Evolutionary conservation across 2,113 vertebrate species (phyloP), one percentile per base, ranked within the genome.

Genomic region (Trichomycterus rosablanca): DNA sequence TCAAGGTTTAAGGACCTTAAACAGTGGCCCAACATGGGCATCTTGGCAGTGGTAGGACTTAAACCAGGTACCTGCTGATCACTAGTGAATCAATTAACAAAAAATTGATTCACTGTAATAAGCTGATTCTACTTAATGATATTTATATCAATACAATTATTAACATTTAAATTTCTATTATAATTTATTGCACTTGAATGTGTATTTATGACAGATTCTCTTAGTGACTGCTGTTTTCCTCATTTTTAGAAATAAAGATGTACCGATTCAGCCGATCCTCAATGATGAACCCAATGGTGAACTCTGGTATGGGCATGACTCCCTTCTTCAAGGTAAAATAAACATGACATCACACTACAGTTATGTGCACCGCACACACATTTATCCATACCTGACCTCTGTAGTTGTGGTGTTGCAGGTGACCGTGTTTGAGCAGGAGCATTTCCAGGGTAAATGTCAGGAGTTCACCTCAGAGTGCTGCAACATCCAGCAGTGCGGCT

Each of bases 381-480:
- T 63, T 28, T 3, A 15, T 8, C 12, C 11, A 18, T 9, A 1
- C 19, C 20, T 55, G 28, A 34, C 12, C 7, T 50, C 14, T 26
- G 22, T 22, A 3, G 10, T 42, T 18, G 7, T n/a, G 15, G 22
- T 63, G 11, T 53, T 28, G 10, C 39, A 89, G 88, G 81, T 89
- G 78, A 87, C 83, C 2, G 87, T 89, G 74, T 89, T 87, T n/a
- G 88, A 89, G 80, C 87, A 88, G 83, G 88, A 89, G 74, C 83
- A 89, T 64, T 89, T 89, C 77, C 88, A 89, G 79, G 88, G 88
- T 7, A 87, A 87, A 71, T 86, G 70, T 42, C 77, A 85, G 83
- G 86, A 89, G 81, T 89, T 89, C 76, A 89, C 86, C 71, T 78
- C 74, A 0, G 86, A 89, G 66, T 89, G 88, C 81, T 80, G 68